A percentile compares a stretch with the other conserved stretches of the same genome.
These are phyloP conservation scores for Ommatoiulus sabulosus DNA, from an alignment of 2,888 invertebrate species.

Conservation along the genomic window DNA sequence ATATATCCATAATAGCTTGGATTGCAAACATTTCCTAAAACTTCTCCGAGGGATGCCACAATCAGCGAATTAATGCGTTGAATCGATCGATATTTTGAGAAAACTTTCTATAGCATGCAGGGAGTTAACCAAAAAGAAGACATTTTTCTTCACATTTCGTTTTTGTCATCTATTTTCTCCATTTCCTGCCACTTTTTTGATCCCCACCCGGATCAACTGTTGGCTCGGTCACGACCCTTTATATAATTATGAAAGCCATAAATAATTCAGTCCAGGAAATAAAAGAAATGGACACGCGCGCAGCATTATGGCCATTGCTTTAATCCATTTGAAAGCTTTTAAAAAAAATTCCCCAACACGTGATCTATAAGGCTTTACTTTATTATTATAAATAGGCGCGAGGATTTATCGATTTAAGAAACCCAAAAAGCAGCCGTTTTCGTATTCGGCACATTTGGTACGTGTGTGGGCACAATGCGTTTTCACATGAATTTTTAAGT, in stretches of 20 bases:
- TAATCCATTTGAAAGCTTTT: slow-evolving; percentile 45
- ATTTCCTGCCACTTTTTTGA: slow-evolving; percentile 36
- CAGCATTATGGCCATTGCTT: slow-evolving; percentile 38
- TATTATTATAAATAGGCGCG: slow-evolving; percentile 25
- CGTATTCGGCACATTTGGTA: slow-evolving; percentile 37
- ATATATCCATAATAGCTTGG: no score
- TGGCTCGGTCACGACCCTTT: slow-evolving; percentile 32
- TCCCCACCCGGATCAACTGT: slow-evolving; percentile 32
- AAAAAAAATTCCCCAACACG: slow-evolving; percentile 18
- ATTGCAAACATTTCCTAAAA: background rate
- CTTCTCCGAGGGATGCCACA: background rate
- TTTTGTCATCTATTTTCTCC: slow-evolving; percentile 27
- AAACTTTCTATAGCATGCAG: background rate
- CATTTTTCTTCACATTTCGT: background rate
- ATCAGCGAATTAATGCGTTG: background rate
- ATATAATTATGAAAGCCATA: slow-evolving; percentile 45
- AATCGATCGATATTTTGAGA: background rate
- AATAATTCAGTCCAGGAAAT: slow-evolving; percentile 44
- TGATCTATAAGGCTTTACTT: slow-evolving; percentile 44
- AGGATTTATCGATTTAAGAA: slow-evolving; percentile 32
- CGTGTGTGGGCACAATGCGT: slow-evolving; percentile 37
- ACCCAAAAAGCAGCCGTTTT: slow-evolving; percentile 30
- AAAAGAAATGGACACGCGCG: slow-evolving; percentile 35
- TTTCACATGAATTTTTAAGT: slow-evolving; percentile 38
- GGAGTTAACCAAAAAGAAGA: background rate